A percentile compares a stretch with the other conserved stretches of the same genome.
These are phyloP conservation scores for Megaceryle alcyon DNA, from an alignment of 2,797 vertebrate genomes.

Conservation along the genomic window DNA sequence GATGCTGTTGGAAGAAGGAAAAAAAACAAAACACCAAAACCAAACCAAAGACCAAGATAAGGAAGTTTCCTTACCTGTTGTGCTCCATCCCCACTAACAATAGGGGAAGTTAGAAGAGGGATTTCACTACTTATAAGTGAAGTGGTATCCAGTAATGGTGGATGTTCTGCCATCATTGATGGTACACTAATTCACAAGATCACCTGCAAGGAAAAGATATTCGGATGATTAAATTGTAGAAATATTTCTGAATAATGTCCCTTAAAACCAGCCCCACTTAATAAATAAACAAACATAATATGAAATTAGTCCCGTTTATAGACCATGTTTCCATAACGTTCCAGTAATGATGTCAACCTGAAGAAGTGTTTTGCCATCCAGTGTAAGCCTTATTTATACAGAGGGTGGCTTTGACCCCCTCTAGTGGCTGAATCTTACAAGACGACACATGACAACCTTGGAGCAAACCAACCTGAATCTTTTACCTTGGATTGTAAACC, in stretches of 20 bases:
- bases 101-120: slow-evolving; percentile 88
- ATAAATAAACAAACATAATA: not conserved
- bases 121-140: slow-evolving; percentile 92
- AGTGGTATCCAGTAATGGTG: slow-evolving; percentile 93
- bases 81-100: slow-evolving; percentile 94
- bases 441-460: not conserved
- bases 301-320: not conserved
- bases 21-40: not conserved
- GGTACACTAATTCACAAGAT: slow-evolving; percentile 87
- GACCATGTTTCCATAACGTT: not conserved
- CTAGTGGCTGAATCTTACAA: slow-evolving; percentile 10
- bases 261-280: not conserved
- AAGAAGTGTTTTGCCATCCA: not conserved
- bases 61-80: slow-evolving; percentile 89
- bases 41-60: not conserved
- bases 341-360: not conserved
- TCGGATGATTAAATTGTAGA: not conserved
- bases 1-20: not conserved
- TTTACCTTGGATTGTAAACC: not conserved
- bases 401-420: slow-evolving; percentile 21
- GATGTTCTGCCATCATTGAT: slow-evolving; percentile 96
- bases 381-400: rapidly evolving
- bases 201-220: slow-evolving; percentile 57
- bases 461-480: not conserved
- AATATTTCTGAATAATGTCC: not conserved